Evolutionary conservation across 2,797 vertebrate species (phyloP).

Genomic region (Xenopus petersii): DNA sequence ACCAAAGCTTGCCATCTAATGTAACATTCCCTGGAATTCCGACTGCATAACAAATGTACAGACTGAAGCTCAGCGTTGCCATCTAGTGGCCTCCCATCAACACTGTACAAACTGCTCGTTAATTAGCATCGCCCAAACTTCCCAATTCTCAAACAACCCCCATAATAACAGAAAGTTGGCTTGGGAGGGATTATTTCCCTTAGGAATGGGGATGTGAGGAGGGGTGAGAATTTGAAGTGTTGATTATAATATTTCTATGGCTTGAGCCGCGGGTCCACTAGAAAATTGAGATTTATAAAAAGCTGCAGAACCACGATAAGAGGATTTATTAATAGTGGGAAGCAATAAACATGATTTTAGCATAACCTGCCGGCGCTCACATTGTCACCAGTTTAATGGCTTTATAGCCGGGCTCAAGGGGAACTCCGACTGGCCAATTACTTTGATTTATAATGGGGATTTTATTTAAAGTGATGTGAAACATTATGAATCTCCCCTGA

Average conservation of each 20-base stretch:
- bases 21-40: background rate
- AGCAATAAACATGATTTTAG: slow-evolving; percentile 29
- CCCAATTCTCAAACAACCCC: no score
- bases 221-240: no score
- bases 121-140: slow-evolving; percentile 4
- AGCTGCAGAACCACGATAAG: slow-evolving; percentile 32
- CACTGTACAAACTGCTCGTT: slow-evolving; percentile 2
- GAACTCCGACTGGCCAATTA: background rate
- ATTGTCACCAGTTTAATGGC: background rate
- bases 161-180: no score
- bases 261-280: slow-evolving; percentile 4
- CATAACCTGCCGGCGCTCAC: no score
- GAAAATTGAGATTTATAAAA: slow-evolving; percentile 19
- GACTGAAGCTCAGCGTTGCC: slow-evolving; percentile 22
- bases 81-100: slow-evolving; percentile 23
- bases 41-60: background rate
- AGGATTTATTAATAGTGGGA: slow-evolving; percentile 29
- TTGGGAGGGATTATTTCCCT: no score
- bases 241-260: slow-evolving; percentile 22
- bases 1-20: no score
- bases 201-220: no score
- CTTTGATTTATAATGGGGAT: background rate
- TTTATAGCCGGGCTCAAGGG: slow-evolving; percentile 2
- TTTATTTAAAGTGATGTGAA: background rate
- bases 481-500: background rate